Base-by-base conservation (phyloP, 2,888 invertebrate genomes). In the Noctua fimbriata region DNA sequence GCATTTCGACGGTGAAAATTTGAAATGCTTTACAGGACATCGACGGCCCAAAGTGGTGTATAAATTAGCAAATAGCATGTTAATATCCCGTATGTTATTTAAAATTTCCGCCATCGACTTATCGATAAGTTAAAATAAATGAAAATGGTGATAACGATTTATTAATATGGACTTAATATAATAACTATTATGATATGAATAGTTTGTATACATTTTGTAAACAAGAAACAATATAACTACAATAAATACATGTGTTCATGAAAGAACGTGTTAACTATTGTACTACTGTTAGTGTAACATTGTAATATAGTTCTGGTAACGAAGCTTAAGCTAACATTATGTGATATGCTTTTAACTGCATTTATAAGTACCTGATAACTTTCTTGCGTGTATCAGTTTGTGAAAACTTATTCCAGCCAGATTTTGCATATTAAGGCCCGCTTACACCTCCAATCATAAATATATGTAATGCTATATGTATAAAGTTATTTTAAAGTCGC, bases 321-420 rank as follows among this genome's bases (percentile, higher is more conserved):
- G n/a, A 21, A 41, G 21, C 32, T 74, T 55, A 41, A 24, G 36
- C 28, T 70, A 41, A 73, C 52, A 32, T 52, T 63, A 52, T 21
- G 32, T 52, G 12, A 65, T 47, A 21, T 49, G 49, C 49, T 52
- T 60, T 36, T 52, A 44, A 52, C 47, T 63, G 73, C 73, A 85
- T 85, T 55, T 82, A 10, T 24, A 32, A 49, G 82, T 80, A 85
- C 70, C 81, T 79, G 85, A 84, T 71, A 67, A 24, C 12, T 49
- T 69, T 24, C n/a, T 32, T n/a, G n/a, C 9, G 67, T 67, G n/a
- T 44, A 44, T 67, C 67, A 67, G 44, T 67, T 9, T 67, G n/a
- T n/a, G 9, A 12, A 67, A 44, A 67, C 9, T n/a, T 67, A 67
- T n/a, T 44, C 18, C 18, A 65, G 65, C 0, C 65, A 21, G 32